phyloP scores from a whole-genome alignment of 2,113 vertebrate species.

The Lichenostomus cassidix region DNA sequence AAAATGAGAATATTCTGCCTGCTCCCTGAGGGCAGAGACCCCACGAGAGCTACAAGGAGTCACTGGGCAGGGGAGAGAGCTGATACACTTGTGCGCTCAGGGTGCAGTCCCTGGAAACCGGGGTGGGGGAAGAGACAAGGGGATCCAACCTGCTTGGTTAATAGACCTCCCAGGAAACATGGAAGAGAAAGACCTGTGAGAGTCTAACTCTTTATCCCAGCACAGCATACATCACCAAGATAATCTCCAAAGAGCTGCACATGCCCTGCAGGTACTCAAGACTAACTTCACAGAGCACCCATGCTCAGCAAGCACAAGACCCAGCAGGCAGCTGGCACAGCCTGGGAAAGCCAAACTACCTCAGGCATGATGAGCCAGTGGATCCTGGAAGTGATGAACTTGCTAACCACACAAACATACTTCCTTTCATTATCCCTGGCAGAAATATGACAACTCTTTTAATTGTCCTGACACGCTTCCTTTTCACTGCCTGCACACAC shows the following conservation, averaged over 20 bases:
- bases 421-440: not conserved
- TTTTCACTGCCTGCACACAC: not conserved
- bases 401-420: not conserved
- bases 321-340: not conserved
- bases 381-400: not conserved
- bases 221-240: not conserved
- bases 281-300: not conserved
- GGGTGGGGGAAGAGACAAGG: not conserved
- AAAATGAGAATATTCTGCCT: not conserved
- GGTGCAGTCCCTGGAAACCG: not conserved
- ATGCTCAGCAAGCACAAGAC: not conserved
- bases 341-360: not conserved
- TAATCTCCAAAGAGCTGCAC: accelerated
- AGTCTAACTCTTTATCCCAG: not conserved
- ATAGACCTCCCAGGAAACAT: not conserved
- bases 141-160: not conserved
- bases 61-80: not conserved
- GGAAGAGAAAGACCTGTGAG: not conserved
- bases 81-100: not conserved
- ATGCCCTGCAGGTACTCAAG: not conserved
- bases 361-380: not conserved
- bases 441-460: not conserved
- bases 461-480: not conserved
- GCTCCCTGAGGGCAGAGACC: not conserved
- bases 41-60: not conserved